Base-by-base conservation (phyloP, 2,888 invertebrate genomes). In the Tolmerus cingulatus region DNA sequence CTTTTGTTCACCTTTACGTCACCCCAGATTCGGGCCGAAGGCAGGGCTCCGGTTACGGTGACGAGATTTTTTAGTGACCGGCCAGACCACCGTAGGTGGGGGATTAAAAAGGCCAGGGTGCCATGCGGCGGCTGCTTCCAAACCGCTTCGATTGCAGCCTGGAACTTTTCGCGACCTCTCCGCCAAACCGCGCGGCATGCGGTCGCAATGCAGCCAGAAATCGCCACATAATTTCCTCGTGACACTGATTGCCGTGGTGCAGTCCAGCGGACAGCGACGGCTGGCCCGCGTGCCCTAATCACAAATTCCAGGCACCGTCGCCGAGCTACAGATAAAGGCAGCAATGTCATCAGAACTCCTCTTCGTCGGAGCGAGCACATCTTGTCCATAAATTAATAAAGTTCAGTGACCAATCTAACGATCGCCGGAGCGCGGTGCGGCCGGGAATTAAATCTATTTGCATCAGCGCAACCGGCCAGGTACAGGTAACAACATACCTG, bases 371-470 rank as follows among this genome's bases (percentile, higher is more conserved):
- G 23, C 55, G 77, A 86, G 43, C 86, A 77, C 86, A 86, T 86
- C 86, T 86, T 81, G 81, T 74, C 87, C 87, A 87, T 87, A 87
- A 87, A 87, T 87, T 87, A 87, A 87, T 84, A 87, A 87, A 87
- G 87, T 87, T 87, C 87, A 87, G 84, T 87, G 87, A 87, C 87
- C 87, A 87, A 87, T 87, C 87, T 87, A 87, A 79, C 86, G 76
- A 51, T 86, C 77, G 77, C 23, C 77, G 30, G 66, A 82, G 37
- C 57, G 19, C 57, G 51, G 66, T 34, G 81, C 81, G 43, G 34
- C 19, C 43, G 34, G 19, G 82, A 82, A 82, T 46, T 46, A 46
- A 46, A 46, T 82, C 82, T 82, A 82, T 82, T 82, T 66, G 57
- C 82, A 82, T 82, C 82, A 34, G 51, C 82, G 66, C 27, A 23